These are phyloP conservation scores for Pentamera pediparva DNA, from an alignment of 53 echinoderm and acorn worm genomes.

Conservation along the genomic window DNA sequence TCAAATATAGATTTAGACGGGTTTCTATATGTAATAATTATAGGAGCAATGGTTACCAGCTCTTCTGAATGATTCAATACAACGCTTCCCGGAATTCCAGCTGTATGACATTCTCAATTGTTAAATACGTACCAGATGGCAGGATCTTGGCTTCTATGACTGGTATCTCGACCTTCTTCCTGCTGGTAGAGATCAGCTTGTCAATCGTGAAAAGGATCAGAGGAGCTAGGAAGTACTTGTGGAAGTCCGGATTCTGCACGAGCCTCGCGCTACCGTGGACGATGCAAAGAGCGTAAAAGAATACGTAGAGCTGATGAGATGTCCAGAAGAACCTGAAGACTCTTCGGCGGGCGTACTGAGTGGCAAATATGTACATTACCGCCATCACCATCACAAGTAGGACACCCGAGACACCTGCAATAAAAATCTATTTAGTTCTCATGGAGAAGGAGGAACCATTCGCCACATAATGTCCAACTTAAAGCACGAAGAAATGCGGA, in stretches of 20 bases:
- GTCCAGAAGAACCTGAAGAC: constrained; percentile 65
- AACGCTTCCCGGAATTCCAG: too few species aligned
- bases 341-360: constrained; percentile 54
- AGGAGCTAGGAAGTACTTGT: constrained; percentile 47
- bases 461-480: too few species aligned
- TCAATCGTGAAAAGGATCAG: constrained; percentile 58
- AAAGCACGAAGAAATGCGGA: too few species aligned
- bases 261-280: constrained; percentile 52
- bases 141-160: constrained; percentile 50
- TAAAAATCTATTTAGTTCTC: too few species aligned
- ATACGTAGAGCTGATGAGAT: constrained; percentile 55
- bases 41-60: too few species aligned
- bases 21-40: too few species aligned
- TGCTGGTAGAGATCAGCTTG: constrained; percentile 51
- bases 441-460: too few species aligned
- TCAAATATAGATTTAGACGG: too few species aligned
- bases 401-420: constrained; percentile 50
- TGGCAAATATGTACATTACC: constrained; percentile 61
- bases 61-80: too few species aligned
- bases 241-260: constrained; percentile 42
- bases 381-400: constrained; percentile 39
- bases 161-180: constrained; percentile 53
- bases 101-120: too few species aligned
- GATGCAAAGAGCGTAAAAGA: constrained; percentile 45
- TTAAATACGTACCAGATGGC: constrained; percentile 62